Evolutionary conservation across 2,797 vertebrate genomes (phyloP).

Genomic region (Phrynocephalus vlangalii): DNA sequence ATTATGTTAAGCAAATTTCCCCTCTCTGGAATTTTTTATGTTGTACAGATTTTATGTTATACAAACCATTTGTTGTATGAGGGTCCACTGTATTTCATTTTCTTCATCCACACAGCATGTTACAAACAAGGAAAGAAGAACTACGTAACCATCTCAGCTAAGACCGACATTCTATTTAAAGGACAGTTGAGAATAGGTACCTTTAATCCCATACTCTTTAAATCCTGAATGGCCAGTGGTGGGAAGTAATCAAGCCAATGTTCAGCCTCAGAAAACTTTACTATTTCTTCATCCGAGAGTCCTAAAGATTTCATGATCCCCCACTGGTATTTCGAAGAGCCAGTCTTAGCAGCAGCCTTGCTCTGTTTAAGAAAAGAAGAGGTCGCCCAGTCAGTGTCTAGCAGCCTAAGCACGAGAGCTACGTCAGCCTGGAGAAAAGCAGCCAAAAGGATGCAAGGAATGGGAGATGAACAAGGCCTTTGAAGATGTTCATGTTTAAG

Average conservation of each 20-base stretch:
- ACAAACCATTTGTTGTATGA: too few relatives aligned
- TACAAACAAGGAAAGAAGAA: background rate
- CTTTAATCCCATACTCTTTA: conserved; percentile 95
- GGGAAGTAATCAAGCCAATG: conserved; percentile 98
- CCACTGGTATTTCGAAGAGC: conserved; percentile 92
- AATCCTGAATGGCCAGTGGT: conserved; percentile 89
- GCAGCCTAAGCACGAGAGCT: background rate
- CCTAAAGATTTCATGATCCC: conserved; percentile 95
- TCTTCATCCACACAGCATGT: background rate
- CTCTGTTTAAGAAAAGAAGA: conserved; percentile 79
- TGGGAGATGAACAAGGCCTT: background rate
- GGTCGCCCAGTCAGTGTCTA: conserved; percentile 17
- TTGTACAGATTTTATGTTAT: too few relatives aligned
- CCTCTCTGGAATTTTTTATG: too few relatives aligned
- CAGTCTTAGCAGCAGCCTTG: conserved; percentile 93
- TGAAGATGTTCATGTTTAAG: background rate
- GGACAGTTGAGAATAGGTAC: conserved; percentile 69
- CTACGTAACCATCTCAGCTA: background rate
- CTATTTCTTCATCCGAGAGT: conserved; percentile 88
- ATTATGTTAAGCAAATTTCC: too few relatives aligned
- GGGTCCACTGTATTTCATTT: too few relatives aligned
- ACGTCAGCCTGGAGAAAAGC: background rate
- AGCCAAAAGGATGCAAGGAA: background rate
- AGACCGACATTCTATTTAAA: background rate
- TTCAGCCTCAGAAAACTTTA: conserved; percentile 89